Percentiles rank a stretch among this genome's conserved stretches.
Conservation (phyloP, 37 sponge, comb jelly and placozoan genomes). For the Dysidea cf. avara region DNA sequence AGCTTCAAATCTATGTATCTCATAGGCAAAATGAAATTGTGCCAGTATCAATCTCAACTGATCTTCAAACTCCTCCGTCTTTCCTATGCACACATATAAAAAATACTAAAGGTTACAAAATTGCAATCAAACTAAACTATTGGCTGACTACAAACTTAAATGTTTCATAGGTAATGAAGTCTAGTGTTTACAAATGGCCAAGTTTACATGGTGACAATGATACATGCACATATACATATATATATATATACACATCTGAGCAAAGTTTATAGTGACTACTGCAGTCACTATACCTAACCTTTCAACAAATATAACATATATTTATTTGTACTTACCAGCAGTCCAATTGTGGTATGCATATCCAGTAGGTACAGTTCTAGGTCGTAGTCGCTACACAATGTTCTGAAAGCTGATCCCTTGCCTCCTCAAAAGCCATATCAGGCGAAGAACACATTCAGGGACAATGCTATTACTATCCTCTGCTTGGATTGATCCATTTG, state of each 20-base stretch:
- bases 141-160: too few relatives aligned
- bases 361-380: conserved; percentile 40
- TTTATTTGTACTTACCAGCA: neutral
- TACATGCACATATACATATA: too few relatives aligned
- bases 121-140: too few relatives aligned
- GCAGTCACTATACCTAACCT: too few relatives aligned
- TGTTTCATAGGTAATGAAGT: too few relatives aligned
- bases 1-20: neutral
- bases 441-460: neutral
- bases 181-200: too few relatives aligned
- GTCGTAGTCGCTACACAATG: conserved; percentile 8
- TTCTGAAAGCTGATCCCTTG: neutral
- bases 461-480: conserved; percentile 6
- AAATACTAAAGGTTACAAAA: too few relatives aligned
- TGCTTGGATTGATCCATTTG: conserved; percentile 10
- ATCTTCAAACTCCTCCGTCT: neutral
- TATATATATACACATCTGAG: too few relatives aligned
- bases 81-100: too few relatives aligned
- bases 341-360: conserved; percentile 25
- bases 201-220: too few relatives aligned
- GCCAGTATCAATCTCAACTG: conserved; percentile 11
- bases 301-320: too few relatives aligned
- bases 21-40: neutral
- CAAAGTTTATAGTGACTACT: too few relatives aligned
- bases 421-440: conserved; percentile 11